A percentile compares a stretch with the other conserved stretches of the same genome.
phyloP scores from a whole-genome alignment of 2,797 vertebrate genomes.

The Rhodeus uyekii region DNA sequence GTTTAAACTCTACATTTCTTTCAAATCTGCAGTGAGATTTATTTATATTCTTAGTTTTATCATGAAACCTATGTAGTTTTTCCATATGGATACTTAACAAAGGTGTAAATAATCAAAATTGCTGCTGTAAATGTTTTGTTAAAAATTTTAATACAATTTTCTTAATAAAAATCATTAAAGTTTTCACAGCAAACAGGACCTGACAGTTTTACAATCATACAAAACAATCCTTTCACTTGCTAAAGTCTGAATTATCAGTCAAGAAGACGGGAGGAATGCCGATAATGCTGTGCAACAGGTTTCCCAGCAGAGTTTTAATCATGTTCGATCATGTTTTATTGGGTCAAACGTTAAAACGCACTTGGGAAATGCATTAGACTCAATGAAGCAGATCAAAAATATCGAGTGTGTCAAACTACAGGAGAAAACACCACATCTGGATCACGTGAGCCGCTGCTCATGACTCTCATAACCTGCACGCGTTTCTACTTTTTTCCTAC shows the following conservation, averaged over 20 bases:
- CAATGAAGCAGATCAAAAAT: background rate
- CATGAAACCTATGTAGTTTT: background rate
- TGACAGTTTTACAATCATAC: background rate
- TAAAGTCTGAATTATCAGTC: background rate
- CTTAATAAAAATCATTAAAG: background rate
- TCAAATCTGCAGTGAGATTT: background rate
- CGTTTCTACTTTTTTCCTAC: slow-evolving; percentile 22
- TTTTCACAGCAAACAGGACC: background rate
- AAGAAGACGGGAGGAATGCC: background rate
- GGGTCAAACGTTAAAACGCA: too few relatives aligned
- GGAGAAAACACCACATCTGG: background rate
- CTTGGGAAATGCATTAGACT: background rate
- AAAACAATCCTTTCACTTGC: background rate
- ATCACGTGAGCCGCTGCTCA: slow-evolving; percentile 13
- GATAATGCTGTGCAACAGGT: background rate
- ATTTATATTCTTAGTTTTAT: background rate
- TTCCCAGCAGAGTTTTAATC: background rate
- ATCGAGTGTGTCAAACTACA: background rate
- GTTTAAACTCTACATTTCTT: background rate
- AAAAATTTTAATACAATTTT: background rate
- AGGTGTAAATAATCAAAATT: too few relatives aligned
- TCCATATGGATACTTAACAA: too few relatives aligned
- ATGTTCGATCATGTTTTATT: too few relatives aligned
- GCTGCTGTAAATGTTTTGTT: background rate
- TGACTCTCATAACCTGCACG: background rate